Evolutionary conservation across 37 sponge, comb jelly and placozoan genomes (phyloP).

Genomic region (Hormiphora californensis): DNA sequence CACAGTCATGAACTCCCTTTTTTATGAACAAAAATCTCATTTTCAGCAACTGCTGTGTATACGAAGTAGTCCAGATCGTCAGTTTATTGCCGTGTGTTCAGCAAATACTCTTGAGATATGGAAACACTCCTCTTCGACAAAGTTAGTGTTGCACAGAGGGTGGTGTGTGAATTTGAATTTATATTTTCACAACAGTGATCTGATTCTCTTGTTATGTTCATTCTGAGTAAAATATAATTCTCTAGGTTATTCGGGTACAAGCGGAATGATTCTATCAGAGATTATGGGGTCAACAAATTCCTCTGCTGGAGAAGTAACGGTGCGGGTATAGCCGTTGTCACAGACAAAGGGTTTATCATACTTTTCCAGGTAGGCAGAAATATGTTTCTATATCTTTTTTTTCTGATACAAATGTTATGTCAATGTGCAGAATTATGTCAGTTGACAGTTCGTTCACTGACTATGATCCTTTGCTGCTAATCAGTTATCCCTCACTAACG

Average conservation of each 20-base stretch:
- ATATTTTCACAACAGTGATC: background rate
- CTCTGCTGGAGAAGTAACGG: constrained; percentile 8
- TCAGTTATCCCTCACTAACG: too few species aligned
- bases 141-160: background rate
- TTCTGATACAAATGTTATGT: too few species aligned
- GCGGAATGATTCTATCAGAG: background rate
- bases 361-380: constrained; percentile 27
- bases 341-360: constrained; percentile 26
- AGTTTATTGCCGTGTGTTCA: constrained; percentile 6
- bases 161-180: background rate
- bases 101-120: background rate
- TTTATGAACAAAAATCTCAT: too few species aligned
- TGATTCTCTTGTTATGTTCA: background rate
- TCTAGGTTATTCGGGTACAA: constrained; percentile 31
- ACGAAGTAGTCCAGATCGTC: background rate
- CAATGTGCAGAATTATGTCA: too few species aligned
- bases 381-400: too few species aligned
- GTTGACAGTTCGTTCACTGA: too few species aligned
- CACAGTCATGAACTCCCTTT: too few species aligned
- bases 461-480: too few species aligned
- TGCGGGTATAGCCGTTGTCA: constrained; percentile 40
- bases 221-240: background rate
- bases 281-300: constrained; percentile 26
- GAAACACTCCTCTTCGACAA: constrained; percentile 1
- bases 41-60: constrained; percentile 30